Conservation (phyloP, 2,113 vertebrate genomes). For the Dolichotis patagonum region DNA sequence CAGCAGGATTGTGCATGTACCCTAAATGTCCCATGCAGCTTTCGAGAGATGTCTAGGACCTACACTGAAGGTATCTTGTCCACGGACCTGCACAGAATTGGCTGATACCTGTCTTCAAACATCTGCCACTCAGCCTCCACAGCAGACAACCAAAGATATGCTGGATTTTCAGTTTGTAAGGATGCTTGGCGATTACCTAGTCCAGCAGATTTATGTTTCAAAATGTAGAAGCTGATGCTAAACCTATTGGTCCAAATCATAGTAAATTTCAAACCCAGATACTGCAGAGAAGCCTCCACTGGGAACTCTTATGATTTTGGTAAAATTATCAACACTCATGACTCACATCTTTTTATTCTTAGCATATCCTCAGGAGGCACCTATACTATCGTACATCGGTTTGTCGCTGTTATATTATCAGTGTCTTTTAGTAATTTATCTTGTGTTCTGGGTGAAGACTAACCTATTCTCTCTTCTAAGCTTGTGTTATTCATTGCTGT, state of each 20-base stretch:
- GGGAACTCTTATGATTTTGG: neutral
- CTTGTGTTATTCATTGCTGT: neutral
- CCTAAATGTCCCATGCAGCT: neutral
- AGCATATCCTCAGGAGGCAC: neutral
- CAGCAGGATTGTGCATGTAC: neutral
- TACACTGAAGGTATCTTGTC: neutral
- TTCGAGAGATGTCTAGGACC: neutral
- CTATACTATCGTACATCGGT: neutral
- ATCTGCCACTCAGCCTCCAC: neutral
- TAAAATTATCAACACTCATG: slow-evolving; percentile 2
- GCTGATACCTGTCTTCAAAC: neutral
- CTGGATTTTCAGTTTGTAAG: neutral
- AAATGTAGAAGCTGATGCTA: neutral
- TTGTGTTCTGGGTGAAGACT: neutral
- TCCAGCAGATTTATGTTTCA: neutral
- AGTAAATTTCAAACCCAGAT: neutral
- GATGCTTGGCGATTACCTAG: neutral
- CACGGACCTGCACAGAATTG: neutral
- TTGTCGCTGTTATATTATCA: neutral
- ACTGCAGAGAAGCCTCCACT: neutral
- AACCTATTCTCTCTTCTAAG: neutral
- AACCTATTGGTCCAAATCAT: neutral
- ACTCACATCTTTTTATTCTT: neutral
- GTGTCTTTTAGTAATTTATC: neutral
- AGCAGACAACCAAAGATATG: neutral